A percentile compares a stretch with the other conserved stretches of the same genome.
These are phyloP conservation scores for Cariama cristata DNA, from an alignment of 2,113 vertebrate species.

Conservation along the genomic window DNA sequence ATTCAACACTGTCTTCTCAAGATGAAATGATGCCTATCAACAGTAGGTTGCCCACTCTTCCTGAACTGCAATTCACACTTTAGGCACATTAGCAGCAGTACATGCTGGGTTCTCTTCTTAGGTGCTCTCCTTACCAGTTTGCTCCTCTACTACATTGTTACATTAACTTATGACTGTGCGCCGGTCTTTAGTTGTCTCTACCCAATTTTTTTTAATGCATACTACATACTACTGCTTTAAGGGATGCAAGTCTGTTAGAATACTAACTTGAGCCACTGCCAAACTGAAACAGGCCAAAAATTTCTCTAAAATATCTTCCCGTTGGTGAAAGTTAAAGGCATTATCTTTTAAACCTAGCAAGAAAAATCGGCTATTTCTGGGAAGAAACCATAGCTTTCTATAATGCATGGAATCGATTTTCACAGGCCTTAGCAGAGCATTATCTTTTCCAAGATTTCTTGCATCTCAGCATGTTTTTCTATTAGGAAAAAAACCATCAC, in stretches of 20 bases:
- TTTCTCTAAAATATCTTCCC: background rate
- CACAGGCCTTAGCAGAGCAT: slow-evolving; percentile 4
- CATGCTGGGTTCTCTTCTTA: background rate
- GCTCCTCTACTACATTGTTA: background rate
- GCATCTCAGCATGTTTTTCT: background rate
- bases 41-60: background rate
- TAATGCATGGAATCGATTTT: slow-evolving; percentile 38
- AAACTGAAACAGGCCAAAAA: background rate
- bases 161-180: background rate
- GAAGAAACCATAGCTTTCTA: background rate
- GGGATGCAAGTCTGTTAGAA: background rate
- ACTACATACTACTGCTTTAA: background rate
- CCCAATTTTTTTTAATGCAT: background rate
- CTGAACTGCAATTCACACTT: background rate
- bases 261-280: background rate
- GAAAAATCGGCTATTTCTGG: slow-evolving; percentile 29
- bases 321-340: background rate
- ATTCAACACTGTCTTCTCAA: background rate
- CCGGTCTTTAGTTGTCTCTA: background rate
- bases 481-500: background rate
- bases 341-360: slow-evolving; percentile 22
- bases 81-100: background rate
- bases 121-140: background rate
- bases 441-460: slow-evolving; percentile 25
- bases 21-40: background rate